Evolutionary conservation across 1,140 invertebrate genomes (phyloP).

Genomic region (Aplysia californica): DNA sequence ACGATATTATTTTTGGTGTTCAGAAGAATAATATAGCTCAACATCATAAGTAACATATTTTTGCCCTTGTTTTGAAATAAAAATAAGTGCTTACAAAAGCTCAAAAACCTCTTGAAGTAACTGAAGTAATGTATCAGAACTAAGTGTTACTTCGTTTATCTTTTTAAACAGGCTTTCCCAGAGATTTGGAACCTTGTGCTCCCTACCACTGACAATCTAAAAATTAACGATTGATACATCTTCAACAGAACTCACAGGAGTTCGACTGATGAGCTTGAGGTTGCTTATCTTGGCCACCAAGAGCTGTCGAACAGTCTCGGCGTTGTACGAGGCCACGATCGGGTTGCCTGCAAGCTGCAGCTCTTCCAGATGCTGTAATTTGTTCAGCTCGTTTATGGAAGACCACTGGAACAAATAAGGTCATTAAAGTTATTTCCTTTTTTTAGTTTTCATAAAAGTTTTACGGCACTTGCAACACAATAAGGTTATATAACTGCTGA

Average conservation of each 20-base stretch:
- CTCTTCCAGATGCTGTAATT: constrained; percentile 77
- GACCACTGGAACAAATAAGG: constrained; percentile 73
- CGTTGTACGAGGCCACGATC: constrained; percentile 74
- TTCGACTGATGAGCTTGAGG: constrained; percentile 67
- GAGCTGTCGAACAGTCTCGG: constrained; percentile 79
- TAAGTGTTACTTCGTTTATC: background rate
- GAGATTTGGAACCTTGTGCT: background rate
- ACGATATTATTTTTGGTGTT: too few relatives aligned
- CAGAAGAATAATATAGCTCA: too few relatives aligned
- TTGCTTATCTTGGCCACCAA: constrained; percentile 79
- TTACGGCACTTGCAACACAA: too few relatives aligned
- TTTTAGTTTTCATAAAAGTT: too few relatives aligned
- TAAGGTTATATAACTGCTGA: too few relatives aligned
- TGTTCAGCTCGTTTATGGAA: constrained; percentile 85
- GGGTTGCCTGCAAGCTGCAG: constrained; percentile 82
- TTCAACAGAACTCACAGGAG: constrained; percentile 47
- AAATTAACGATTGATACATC: too few relatives aligned
- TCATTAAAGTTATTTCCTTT: too few relatives aligned
- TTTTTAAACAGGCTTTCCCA: background rate
- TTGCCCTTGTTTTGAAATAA: too few relatives aligned
- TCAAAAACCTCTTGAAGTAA: too few relatives aligned
- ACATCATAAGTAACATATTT: background rate
- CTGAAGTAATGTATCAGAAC: background rate
- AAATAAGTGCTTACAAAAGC: too few relatives aligned
- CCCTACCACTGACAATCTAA: background rate